These are phyloP conservation scores for Cryptocephalus moraei DNA, from an alignment of 2,888 invertebrate genomes.

Conservation along the genomic window DNA sequence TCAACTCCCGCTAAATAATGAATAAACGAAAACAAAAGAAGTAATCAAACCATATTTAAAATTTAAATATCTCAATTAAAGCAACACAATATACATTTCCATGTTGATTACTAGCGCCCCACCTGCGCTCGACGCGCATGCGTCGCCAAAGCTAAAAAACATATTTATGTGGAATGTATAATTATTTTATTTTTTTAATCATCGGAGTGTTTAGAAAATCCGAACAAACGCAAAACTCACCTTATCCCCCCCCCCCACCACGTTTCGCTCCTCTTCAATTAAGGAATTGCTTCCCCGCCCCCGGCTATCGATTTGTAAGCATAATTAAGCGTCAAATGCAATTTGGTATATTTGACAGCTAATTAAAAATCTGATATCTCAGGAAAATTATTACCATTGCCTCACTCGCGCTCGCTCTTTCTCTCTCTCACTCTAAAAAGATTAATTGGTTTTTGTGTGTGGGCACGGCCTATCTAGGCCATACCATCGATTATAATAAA, in stretches of 20 bases:
- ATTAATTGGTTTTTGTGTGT: conserved; percentile 26
- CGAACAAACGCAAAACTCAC: too few relatives aligned
- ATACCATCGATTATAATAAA: not conserved
- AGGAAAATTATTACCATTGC: conserved; percentile 27
- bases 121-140: conserved; percentile 21
- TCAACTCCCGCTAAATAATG: conserved; percentile 30
- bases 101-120: conserved; percentile 33
- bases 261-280: not conserved
- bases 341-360: conserved; percentile 37
- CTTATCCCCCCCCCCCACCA: too few relatives aligned
- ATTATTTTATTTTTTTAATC: too few relatives aligned
- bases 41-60: conserved; percentile 37
- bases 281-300: conserved; percentile 4
- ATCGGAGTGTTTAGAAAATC: too few relatives aligned
- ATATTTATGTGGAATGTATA: too few relatives aligned
- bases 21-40: conserved; percentile 36
- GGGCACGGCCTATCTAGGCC: conserved; percentile 13
- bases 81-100: conserved; percentile 36
- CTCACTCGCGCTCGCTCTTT: conserved; percentile 11
- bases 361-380: conserved; percentile 35
- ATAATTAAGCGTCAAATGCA: conserved; percentile 35
- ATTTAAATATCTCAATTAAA: conserved; percentile 37
- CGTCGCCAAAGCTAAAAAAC: too few relatives aligned
- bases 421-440: conserved; percentile 19
- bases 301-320: conserved; percentile 28